These are phyloP conservation scores for Drosophila vallismaia DNA, from an alignment of 2,888 invertebrate genomes.

Conservation along the genomic window DNA sequence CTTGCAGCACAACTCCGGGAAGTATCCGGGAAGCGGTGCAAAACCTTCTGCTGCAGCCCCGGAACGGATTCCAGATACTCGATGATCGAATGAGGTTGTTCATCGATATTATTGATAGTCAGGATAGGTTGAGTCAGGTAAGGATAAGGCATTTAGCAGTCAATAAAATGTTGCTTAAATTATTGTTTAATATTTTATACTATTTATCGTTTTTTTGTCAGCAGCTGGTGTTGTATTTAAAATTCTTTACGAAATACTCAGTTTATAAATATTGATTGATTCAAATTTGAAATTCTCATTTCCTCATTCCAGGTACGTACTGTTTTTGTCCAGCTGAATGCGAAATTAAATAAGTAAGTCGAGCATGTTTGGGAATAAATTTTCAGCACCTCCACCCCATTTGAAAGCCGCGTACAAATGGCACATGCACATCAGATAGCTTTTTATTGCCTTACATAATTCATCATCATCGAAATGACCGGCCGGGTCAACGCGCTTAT, in stretches of 20 bases:
- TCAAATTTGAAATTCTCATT: background rate
- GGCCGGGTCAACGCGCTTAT: constrained; percentile 40
- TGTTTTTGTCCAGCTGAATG: too few relatives aligned
- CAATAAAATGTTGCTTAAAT: background rate
- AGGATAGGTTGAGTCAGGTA: constrained; percentile 93
- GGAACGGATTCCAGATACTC: constrained; percentile 90
- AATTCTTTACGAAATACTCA: constrained; percentile 1
- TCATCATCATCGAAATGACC: constrained; percentile 37
- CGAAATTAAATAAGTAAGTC: constrained; percentile 41
- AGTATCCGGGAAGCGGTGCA: constrained; percentile 89
- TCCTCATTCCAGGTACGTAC: constrained; percentile 58
- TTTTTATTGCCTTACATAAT: constrained; percentile 37
- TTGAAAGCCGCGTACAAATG: background rate
- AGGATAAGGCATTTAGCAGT: constrained; percentile 44
- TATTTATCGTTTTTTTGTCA: constrained; percentile 9
- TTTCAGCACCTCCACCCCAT: background rate
- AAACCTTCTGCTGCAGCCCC: constrained; percentile 88
- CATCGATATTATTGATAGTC: constrained; percentile 92
- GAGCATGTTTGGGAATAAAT: constrained; percentile 12
- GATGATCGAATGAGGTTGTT: constrained; percentile 91
- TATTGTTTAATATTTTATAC: too few relatives aligned
- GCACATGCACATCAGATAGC: constrained; percentile 23
- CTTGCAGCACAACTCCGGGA: constrained; percentile 85
- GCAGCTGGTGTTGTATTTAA: constrained; percentile 41
- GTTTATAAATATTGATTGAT: background rate